phyloP scores from a whole-genome alignment of 2,113 vertebrate species.

The Gymnocephalus cernua region DNA sequence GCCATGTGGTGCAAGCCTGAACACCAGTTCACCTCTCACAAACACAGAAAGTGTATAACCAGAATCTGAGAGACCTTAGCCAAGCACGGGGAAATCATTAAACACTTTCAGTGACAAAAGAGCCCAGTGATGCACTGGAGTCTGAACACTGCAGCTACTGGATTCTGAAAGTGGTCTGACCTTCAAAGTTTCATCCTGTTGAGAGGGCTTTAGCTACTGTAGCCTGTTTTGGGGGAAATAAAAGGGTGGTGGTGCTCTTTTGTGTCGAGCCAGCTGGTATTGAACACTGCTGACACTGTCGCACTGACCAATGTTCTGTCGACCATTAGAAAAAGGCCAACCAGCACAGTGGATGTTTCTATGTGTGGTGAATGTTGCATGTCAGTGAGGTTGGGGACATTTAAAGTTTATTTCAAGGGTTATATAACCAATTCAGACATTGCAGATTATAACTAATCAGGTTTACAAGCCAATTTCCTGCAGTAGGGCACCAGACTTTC shows the following conservation, averaged over 20 bases:
- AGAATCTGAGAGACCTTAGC: conserved; percentile 11
- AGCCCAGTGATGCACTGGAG: conserved; percentile 23
- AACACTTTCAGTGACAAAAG: conserved; percentile 64
- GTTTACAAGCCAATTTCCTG: not conserved
- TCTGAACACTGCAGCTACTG: conserved; percentile 22
- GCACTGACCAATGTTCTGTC: conserved; percentile 49
- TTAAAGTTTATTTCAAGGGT: not conserved
- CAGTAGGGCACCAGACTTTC: not conserved
- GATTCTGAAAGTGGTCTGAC: conserved; percentile 71
- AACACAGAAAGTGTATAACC: not conserved
- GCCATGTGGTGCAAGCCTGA: conserved; percentile 8
- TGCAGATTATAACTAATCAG: conserved; percentile 3
- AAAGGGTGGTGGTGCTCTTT: conserved; percentile 60
- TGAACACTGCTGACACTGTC: conserved; percentile 49
- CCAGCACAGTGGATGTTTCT: conserved; percentile 19
- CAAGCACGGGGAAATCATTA: conserved; percentile 51
- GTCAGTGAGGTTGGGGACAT: not conserved
- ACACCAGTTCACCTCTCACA: not conserved
- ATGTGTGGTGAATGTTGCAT: conserved; percentile 7
- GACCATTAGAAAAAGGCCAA: conserved; percentile 46
- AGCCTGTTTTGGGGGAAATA: conserved; percentile 27
- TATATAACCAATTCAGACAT: not conserved
- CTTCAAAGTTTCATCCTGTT: conserved; percentile 67
- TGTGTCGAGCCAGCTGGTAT: conserved; percentile 35
- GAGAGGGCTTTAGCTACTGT: conserved; percentile 32